phyloP scores from a whole-genome alignment of 2,113 vertebrate species.

The Apeltes quadracus region DNA sequence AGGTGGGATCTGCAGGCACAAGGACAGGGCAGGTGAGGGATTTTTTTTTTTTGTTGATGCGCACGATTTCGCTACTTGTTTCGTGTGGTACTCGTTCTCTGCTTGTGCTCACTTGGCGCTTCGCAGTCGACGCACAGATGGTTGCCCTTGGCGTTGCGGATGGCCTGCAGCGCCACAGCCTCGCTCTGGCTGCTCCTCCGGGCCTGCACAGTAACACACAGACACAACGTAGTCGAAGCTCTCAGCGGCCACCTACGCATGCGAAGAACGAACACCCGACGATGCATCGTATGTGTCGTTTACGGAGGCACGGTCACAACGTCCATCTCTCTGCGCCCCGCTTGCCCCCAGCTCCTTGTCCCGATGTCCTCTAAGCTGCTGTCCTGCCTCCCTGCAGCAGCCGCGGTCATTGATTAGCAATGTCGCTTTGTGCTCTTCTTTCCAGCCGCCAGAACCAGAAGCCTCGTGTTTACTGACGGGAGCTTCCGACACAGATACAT shows the following conservation, averaged over 20 bases:
- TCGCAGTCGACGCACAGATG: slow-evolving; percentile 93
- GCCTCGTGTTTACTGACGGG: neutral
- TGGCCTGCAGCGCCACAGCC: slow-evolving; percentile 93
- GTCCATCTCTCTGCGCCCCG: neutral
- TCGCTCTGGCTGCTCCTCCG: slow-evolving; percentile 95
- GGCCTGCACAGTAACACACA: slow-evolving; percentile 74
- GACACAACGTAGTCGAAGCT: neutral
- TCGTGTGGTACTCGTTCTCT: too few relatives aligned
- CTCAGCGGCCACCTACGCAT: too few relatives aligned
- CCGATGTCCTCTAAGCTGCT: neutral
- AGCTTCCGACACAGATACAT: neutral
- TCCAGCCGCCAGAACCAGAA: neutral
- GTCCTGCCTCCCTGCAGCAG: neutral
- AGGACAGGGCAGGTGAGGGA: neutral
- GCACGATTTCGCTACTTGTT: too few relatives aligned
- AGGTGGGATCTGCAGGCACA: slow-evolving; percentile 87
- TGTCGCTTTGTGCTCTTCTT: neutral
- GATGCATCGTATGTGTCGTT: neutral
- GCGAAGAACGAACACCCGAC: neutral
- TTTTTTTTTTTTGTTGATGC: too few relatives aligned
- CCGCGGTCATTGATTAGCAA: neutral
- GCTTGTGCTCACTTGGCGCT: slow-evolving; percentile 85
- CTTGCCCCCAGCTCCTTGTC: neutral
- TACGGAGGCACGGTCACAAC: neutral
- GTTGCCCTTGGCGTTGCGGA: slow-evolving; percentile 95